Evolutionary conservation across 2,113 vertebrate species (phyloP).

Genomic region (Prunella fulvescens): DNA sequence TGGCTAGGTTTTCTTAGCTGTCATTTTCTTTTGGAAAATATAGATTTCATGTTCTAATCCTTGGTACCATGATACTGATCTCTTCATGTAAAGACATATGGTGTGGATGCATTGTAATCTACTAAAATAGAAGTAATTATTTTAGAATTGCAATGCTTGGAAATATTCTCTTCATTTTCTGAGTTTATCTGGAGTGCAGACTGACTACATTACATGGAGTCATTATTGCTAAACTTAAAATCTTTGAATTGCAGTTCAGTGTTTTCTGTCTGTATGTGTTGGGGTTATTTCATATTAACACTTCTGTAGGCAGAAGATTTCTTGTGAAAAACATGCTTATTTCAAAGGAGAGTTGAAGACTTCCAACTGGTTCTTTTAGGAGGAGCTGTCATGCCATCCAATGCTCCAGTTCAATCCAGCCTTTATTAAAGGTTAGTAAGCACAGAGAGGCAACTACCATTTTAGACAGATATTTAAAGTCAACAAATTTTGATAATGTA

Average conservation of each 20-base stretch:
- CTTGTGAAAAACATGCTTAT: neutral
- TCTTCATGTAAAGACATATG: neutral
- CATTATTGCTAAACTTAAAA: neutral
- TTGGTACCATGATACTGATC: neutral
- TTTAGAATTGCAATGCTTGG: neutral
- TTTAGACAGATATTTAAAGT: neutral
- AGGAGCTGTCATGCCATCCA: neutral
- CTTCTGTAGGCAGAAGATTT: neutral
- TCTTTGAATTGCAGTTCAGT: neutral
- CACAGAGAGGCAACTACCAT: neutral
- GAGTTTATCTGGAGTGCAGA: neutral
- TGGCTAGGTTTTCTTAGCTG: neutral
- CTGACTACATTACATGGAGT: neutral
- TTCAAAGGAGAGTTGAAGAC: neutral
- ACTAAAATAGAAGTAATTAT: neutral
- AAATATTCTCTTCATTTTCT: neutral
- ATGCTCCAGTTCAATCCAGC: neutral
- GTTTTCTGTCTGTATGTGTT: neutral
- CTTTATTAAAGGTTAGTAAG: neutral
- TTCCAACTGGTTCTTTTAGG: neutral
- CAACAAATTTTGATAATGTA: neutral
- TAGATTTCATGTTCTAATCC: neutral
- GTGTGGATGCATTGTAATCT: neutral
- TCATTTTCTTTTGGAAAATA: neutral
- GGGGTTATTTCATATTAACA: neutral